These are phyloP conservation scores for Sicus ferrugineus DNA, from an alignment of 2,888 invertebrate species.

Conservation along the genomic window DNA sequence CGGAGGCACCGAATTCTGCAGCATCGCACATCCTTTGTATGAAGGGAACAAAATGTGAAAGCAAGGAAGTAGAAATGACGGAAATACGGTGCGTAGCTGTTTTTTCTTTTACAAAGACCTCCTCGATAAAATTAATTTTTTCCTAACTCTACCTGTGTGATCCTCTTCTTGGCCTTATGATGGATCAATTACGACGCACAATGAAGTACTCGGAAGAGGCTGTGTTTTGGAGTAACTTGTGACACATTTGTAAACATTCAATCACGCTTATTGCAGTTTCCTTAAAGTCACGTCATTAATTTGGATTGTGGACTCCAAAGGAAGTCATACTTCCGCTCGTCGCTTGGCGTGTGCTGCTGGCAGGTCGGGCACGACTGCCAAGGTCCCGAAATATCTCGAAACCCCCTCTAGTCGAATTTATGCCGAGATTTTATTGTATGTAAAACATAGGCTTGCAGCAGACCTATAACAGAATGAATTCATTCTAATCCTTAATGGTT, in stretches of 20 bases:
- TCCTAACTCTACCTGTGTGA: constrained; percentile 21
- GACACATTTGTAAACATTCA: constrained; percentile 28
- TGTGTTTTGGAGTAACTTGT: constrained; percentile 22
- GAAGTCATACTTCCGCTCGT: constrained; percentile 3
- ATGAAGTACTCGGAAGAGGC: constrained; percentile 18
- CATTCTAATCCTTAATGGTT: too few species aligned
- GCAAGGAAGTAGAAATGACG: constrained; percentile 10
- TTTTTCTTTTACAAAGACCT: not conserved
- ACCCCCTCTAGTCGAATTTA: too few species aligned
- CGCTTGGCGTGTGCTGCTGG: constrained; percentile 24
- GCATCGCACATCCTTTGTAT: not conserved
- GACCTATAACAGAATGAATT: too few species aligned
- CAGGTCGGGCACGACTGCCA: not conserved
- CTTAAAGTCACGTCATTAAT: constrained; percentile 22
- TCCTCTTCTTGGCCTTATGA: constrained; percentile 12
- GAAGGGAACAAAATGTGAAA: not conserved
- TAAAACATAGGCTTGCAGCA: too few species aligned
- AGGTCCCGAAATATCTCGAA: too few species aligned
- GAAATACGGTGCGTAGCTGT: not conserved
- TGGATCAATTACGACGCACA: constrained; percentile 30
- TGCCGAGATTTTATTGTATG: too few species aligned
- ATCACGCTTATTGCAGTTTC: constrained; percentile 9
- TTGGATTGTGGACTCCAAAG: not conserved
- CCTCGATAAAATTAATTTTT: constrained; percentile 14
- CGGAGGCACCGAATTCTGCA: not conserved